Evolutionary conservation across 1,140 invertebrate species (phyloP).

Genomic region (Eulimnadia texana): DNA sequence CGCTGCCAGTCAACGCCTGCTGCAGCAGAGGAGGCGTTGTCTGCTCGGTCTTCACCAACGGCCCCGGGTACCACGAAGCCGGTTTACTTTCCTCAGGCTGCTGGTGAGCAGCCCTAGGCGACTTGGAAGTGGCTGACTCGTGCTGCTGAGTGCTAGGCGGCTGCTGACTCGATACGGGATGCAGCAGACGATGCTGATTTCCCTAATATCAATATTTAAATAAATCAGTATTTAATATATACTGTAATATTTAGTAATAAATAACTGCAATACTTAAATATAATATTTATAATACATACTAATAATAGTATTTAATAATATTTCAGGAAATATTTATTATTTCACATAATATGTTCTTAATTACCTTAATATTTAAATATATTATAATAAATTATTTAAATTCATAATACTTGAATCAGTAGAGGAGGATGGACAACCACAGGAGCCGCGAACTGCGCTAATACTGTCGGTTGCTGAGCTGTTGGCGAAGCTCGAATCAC

Average conservation of each 20-base stretch:
- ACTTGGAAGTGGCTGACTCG: neutral
- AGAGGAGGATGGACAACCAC: conserved; percentile 14
- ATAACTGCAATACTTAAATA: too few relatives aligned
- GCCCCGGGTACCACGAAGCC: neutral
- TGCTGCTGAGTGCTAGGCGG: neutral
- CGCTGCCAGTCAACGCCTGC: conserved; percentile 11
- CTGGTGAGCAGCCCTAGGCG: neutral
- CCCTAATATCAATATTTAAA: too few relatives aligned
- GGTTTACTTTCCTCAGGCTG: neutral
- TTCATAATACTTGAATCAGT: neutral
- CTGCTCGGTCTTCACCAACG: neutral
- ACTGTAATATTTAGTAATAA: too few relatives aligned
- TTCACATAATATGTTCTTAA: too few relatives aligned
- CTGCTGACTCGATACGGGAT: neutral
- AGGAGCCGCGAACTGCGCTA: neutral
- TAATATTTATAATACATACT: too few relatives aligned
- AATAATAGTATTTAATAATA: too few relatives aligned
- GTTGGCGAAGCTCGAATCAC: conserved; percentile 65
- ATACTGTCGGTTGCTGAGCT: conserved; percentile 6
- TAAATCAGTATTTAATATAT: too few relatives aligned
- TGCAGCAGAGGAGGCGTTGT: conserved; percentile 10
- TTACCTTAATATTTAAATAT: too few relatives aligned
- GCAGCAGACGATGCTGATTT: neutral
- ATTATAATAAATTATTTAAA: too few relatives aligned
- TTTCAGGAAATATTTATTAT: too few relatives aligned